A percentile compares a stretch with the other conserved stretches of the same genome.
phyloP scores from a whole-genome alignment of 1,140 invertebrate genomes.

The Charaxes varanes region DNA sequence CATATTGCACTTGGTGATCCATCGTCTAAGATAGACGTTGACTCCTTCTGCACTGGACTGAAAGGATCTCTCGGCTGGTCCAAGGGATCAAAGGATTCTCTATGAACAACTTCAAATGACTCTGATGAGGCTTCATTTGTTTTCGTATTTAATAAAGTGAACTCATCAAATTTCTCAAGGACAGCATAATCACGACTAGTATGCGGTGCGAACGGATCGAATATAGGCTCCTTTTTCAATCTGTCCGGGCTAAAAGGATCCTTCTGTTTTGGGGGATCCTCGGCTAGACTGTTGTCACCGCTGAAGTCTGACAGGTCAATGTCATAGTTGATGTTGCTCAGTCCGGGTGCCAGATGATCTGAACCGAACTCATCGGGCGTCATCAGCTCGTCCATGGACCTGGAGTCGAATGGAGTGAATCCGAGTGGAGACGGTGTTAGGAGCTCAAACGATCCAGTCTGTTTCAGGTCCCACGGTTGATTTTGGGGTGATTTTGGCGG shows the following conservation, averaged over 20 bases:
- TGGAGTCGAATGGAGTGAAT: slow-evolving; percentile 70
- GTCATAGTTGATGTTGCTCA: slow-evolving; percentile 83
- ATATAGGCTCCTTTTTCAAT: slow-evolving; percentile 27
- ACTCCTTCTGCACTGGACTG: slow-evolving; percentile 26
- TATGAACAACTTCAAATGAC: slow-evolving; percentile 45
- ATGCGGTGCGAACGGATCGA: slow-evolving; percentile 45
- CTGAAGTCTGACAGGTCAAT: slow-evolving; percentile 83
- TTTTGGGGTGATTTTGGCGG: slow-evolving; percentile 47
- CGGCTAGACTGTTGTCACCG: slow-evolving; percentile 79
- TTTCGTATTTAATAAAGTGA: slow-evolving; percentile 39
- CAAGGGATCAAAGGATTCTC: slow-evolving; percentile 28
- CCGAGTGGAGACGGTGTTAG: slow-evolving; percentile 74
- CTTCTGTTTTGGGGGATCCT: slow-evolving; percentile 69
- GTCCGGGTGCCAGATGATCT: slow-evolving; percentile 69
- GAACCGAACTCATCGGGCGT: slow-evolving; percentile 76
- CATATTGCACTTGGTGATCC: slow-evolving; percentile 74
- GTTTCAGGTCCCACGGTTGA: slow-evolving; percentile 47
- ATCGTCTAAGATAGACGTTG: slow-evolving; percentile 75
- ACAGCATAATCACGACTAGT: slow-evolving; percentile 21
- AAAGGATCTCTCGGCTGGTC: slow-evolving; percentile 28
- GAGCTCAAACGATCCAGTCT: slow-evolving; percentile 61
- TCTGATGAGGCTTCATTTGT: slow-evolving; percentile 25
- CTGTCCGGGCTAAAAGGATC: slow-evolving; percentile 53
- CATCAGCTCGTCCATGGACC: slow-evolving; percentile 73
- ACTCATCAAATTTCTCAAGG: slow-evolving; percentile 53